Evolutionary conservation across 2,888 invertebrate genomes (phyloP).

Genomic region (Thalpophila matura): DNA sequence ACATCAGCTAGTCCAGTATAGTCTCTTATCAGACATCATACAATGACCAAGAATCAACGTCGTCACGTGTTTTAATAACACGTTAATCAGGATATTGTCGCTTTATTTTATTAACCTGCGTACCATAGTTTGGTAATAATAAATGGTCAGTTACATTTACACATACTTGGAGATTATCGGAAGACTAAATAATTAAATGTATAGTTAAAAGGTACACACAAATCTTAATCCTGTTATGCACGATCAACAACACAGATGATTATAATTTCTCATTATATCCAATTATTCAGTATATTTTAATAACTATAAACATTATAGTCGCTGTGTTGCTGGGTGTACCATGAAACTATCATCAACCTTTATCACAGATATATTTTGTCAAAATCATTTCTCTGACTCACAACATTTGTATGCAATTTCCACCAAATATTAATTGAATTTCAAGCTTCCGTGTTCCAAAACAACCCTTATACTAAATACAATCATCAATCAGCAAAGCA

Average conservation of each 20-base stretch:
- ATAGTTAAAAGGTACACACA: constrained; percentile 63
- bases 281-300: constrained; percentile 60
- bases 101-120: constrained; percentile 65
- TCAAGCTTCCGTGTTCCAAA: constrained; percentile 52
- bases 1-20: constrained; percentile 25
- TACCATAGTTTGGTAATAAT: constrained; percentile 39
- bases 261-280: constrained; percentile 49
- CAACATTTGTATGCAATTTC: constrained; percentile 56
- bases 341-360: constrained; percentile 71
- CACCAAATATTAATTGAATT: constrained; percentile 54
- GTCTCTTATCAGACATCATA: constrained; percentile 21
- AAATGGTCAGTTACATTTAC: constrained; percentile 57
- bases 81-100: constrained; percentile 34
- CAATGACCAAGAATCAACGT: constrained; percentile 45
- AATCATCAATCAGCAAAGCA: constrained; percentile 56
- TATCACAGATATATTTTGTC: constrained; percentile 76
- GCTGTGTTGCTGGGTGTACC: constrained; percentile 66
- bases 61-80: constrained; percentile 47
- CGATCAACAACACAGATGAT: constrained; percentile 61
- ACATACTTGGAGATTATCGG: constrained; percentile 62
- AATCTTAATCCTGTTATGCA: constrained; percentile 47
- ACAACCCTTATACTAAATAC: constrained; percentile 55
- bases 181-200: constrained; percentile 65
- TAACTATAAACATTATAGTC: constrained; percentile 53
- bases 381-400: constrained; percentile 58